phyloP scores from a whole-genome alignment of 2,113 vertebrate species.

The Kryptolebias marmoratus region DNA sequence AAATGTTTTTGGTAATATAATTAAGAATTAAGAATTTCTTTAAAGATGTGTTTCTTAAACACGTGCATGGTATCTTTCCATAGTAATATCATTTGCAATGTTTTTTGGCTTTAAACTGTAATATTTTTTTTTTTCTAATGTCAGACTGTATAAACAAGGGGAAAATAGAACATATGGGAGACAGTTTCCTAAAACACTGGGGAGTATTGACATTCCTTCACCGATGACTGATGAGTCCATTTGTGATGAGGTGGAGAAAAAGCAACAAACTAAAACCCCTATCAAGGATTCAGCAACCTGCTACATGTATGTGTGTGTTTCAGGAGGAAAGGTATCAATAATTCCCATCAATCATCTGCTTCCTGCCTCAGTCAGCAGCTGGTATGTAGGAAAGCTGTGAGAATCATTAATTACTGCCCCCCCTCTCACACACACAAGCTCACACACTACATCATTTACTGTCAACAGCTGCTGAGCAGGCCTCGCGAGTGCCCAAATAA shows the following conservation, averaged over 20 bases:
- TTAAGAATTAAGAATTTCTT: too few relatives aligned
- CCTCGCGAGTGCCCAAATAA: constrained; percentile 70
- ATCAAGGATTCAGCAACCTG: constrained; percentile 57
- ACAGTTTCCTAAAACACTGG: constrained; percentile 56
- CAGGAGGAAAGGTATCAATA: constrained; percentile 70
- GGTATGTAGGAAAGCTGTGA: constrained; percentile 72
- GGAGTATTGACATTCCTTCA: constrained; percentile 71
- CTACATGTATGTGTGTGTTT: constrained; percentile 50
- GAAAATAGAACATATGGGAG: constrained; percentile 58
- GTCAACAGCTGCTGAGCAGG: constrained; percentile 79
- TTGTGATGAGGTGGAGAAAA: constrained; percentile 62
- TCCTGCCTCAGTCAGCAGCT: constrained; percentile 77
- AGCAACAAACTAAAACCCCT: constrained; percentile 61
- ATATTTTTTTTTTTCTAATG: not conserved
- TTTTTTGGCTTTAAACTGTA: not conserved
- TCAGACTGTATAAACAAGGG: not conserved
- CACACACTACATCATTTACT: constrained; percentile 75
- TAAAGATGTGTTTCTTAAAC: not conserved
- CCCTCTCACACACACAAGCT: constrained; percentile 41
- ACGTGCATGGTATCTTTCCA: not conserved
- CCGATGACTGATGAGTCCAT: constrained; percentile 71
- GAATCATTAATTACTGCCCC: constrained; percentile 71
- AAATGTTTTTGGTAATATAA: too few relatives aligned
- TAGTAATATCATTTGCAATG: not conserved
- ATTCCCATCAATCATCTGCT: constrained; percentile 78